Evolutionary conservation across 2,113 vertebrate genomes (phyloP), one percentile per base, ranked within the genome.

Genomic region (Australoheros scitulus): DNA sequence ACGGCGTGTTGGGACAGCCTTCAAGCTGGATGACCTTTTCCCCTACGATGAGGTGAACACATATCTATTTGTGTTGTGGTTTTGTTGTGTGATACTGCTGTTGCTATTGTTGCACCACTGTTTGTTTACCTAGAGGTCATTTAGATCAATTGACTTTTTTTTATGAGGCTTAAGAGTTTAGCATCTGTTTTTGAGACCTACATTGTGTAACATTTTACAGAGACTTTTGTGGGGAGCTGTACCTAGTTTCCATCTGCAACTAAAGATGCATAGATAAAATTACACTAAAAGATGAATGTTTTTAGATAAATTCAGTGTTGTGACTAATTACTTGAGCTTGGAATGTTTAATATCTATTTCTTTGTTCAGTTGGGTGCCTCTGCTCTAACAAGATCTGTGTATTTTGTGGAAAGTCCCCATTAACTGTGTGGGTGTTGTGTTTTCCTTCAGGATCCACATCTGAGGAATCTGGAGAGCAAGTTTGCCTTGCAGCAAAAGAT

Each of bases 401-500:
- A 24, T 74, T n/a, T 76, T 61, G 2, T 34, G 77, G 58, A 77
- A 81, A 61, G 56, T 78, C 76, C 84, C 59, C 0, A 6, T 60
- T 61, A 80, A 92, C 50, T 56, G 20, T 32, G 26, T 50, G 47
- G 34, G 26, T 59, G 43, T 41, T n/a, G 32, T 61, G 6, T 80
- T 72, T 38, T 72, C 63, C 76, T 92, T 3, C 91, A 99, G 98
- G 98, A 99, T 83, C 97, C 98, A 2, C 59, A 96, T 79, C 90
- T 99, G 79, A 97, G 97, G 90, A 96, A 97, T 82, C 87, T 99
- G 92, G 98, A 99, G 92, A 97, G 97, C 93, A 96, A 95, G 85
- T 98, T 99, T 81, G 93, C 97, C 20, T 96, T 99, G 82, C 98
- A 99, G 91, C 97, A 97, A 88, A 98, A 98, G 92, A 95, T 99